Evolutionary conservation across 2,888 invertebrate genomes (phyloP).

Genomic region (Strigamia crassipes): DNA sequence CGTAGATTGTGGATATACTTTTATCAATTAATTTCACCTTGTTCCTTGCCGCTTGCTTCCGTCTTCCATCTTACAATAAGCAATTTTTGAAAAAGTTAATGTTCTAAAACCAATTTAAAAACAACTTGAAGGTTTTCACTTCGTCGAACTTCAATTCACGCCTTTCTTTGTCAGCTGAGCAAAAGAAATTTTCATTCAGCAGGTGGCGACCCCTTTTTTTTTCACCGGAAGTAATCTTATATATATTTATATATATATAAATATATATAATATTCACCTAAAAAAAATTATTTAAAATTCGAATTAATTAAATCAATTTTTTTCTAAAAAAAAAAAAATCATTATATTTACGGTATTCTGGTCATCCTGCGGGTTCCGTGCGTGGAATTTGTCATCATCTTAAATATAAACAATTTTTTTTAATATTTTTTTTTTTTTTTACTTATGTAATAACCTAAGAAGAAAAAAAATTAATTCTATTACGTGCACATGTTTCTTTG

Average conservation of each 20-base stretch:
- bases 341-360: not conserved
- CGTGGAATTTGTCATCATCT: not conserved
- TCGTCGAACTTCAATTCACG: not conserved
- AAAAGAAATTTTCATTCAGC: conserved; percentile 27
- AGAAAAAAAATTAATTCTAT: not conserved
- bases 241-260: too few species aligned
- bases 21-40: conserved; percentile 56
- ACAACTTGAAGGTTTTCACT: not conserved
- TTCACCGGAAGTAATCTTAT: not conserved
- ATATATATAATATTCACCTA: not conserved
- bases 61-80: conserved; percentile 67
- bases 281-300: not conserved
- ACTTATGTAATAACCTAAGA: not conserved
- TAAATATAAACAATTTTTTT: not conserved
- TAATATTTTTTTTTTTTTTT: too few species aligned
- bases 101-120: not conserved
- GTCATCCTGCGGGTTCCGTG: not conserved
- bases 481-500: not conserved
- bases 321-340: not conserved
- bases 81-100: conserved; percentile 12
- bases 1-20: not conserved
- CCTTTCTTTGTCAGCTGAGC: not conserved
- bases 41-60: conserved; percentile 77
- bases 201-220: not conserved
- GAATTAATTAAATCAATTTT: not conserved